Base-by-base conservation (phyloP, 2,797 vertebrate genomes). In the Falco novaeseelandiae region DNA sequence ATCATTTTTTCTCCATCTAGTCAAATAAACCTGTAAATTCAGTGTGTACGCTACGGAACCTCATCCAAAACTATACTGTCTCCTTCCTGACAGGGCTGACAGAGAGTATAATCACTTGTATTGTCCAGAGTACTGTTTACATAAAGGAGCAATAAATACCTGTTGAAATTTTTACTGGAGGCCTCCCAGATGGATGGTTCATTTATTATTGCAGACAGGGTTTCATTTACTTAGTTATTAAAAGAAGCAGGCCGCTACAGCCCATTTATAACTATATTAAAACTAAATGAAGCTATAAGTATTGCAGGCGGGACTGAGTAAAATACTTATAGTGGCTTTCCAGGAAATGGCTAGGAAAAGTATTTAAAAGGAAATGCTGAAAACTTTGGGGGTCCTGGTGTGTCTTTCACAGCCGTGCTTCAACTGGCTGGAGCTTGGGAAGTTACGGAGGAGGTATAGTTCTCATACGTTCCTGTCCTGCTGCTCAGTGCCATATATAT, bases 221-320 rank as follows among this genome's bases (percentile, higher is more conserved):
- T 97, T 97, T 97, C 94, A 97, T 97, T 97, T 97, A 96, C 96
- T 95, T 96, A 92, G 90, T 96, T 96, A 96, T 97, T 96, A 97
- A 96, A 97, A 96, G 88, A 96, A 96, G 65, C 91, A 93, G 85
- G 93, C 89, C 10, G 89, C 92, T 95, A 93, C 95, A 96, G 93
- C 82, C 92, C 95, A 95, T 97, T 97, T 97, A 94, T 94, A 96
- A 97, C 87, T 93, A 92, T 96, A 96, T 97, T 97, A 97, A 97
- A 96, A 96, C 92, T 95, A 96, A 97, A 97, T 96, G 93, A 97
- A 94, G 83, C 95, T 93, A 36, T 95, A 92, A 95, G 92, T 96
- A 93, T 97, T 94, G 89, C 87, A 92, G 93, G 93, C 14, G 5
- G 91, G 88, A 89, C 81, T 59, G 79, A 97, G 94, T 89, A 96